Evolutionary conservation across 2,888 invertebrate species (phyloP).

Genomic region (Acrocyrtus sp.): DNA sequence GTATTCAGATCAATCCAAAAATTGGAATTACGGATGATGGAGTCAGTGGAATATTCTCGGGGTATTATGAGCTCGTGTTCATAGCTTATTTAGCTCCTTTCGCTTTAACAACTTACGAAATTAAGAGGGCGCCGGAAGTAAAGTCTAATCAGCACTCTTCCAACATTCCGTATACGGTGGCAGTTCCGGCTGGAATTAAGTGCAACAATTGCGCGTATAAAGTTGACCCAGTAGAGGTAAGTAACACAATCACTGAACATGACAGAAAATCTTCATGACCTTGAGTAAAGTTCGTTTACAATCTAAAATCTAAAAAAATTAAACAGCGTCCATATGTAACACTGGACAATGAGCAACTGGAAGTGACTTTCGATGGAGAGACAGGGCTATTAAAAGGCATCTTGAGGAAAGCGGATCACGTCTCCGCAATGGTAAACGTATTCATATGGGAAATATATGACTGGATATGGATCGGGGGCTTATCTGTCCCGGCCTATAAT

Average conservation of each 20-base stretch:
- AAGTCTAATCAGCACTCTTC: slow-evolving; percentile 6
- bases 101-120: slow-evolving; percentile 73
- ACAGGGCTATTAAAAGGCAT: slow-evolving; percentile 22
- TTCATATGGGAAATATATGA: slow-evolving; percentile 27
- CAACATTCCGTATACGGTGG: background rate
- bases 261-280: no score
- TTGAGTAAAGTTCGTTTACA: no score
- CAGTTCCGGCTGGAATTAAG: slow-evolving; percentile 8
- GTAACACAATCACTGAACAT: no score
- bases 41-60: slow-evolving; percentile 64
- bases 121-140: slow-evolving; percentile 43
- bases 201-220: slow-evolving; percentile 41
- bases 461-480: slow-evolving; percentile 28
- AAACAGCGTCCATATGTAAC: slow-evolving; percentile 12
- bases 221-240: slow-evolving; percentile 24
- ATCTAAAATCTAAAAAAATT: no score
- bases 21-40: slow-evolving; percentile 55
- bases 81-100: slow-evolving; percentile 82
- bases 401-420: slow-evolving; percentile 1
- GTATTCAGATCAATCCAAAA: slow-evolving; percentile 56
- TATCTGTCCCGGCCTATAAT: slow-evolving; percentile 25
- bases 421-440: slow-evolving; percentile 2
- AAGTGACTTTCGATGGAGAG: slow-evolving; percentile 13
- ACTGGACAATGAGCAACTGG: slow-evolving; percentile 20
- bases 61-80: slow-evolving; percentile 74